Conservation (phyloP, 2,797 vertebrate genomes). For the Sparus aurata region DNA sequence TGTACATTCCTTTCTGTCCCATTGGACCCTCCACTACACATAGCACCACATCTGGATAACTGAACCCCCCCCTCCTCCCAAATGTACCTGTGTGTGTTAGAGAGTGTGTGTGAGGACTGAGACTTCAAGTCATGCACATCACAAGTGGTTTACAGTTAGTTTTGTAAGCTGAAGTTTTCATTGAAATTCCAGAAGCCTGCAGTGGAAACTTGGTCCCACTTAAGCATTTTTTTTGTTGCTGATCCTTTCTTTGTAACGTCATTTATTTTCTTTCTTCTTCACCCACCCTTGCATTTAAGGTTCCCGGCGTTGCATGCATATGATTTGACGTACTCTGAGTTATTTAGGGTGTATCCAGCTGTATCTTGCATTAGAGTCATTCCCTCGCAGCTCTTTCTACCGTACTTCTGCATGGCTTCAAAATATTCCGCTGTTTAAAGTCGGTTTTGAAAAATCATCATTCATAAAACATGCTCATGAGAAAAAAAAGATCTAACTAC, state of each 20-base stretch:
- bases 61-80: conserved; percentile 34
- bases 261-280: conserved; percentile 2
- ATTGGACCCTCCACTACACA: conserved; percentile 60
- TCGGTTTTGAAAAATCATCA: conserved; percentile 13
- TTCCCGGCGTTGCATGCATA: neutral
- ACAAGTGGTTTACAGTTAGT: conserved; percentile 41
- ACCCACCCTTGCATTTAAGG: neutral
- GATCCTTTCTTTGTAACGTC: conserved; percentile 5
- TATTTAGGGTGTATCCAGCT: conserved; percentile 5
- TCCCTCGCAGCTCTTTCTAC: neutral
- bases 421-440: neutral
- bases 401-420: neutral
- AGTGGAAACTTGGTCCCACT: conserved; percentile 20
- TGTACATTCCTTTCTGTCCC: conserved; percentile 76
- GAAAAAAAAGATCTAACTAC: neutral
- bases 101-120: conserved; percentile 45
- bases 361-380: neutral
- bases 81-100: conserved; percentile 50
- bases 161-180: conserved; percentile 38
- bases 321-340: conserved; percentile 4
- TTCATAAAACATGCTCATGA: conserved; percentile 30
- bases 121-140: conserved; percentile 43
- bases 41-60: conserved; percentile 74
- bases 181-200: conserved; percentile 37
- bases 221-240: conserved; percentile 71